These are phyloP conservation scores for Progne subis DNA, from an alignment of 2,113 vertebrate species.

Conservation along the genomic window DNA sequence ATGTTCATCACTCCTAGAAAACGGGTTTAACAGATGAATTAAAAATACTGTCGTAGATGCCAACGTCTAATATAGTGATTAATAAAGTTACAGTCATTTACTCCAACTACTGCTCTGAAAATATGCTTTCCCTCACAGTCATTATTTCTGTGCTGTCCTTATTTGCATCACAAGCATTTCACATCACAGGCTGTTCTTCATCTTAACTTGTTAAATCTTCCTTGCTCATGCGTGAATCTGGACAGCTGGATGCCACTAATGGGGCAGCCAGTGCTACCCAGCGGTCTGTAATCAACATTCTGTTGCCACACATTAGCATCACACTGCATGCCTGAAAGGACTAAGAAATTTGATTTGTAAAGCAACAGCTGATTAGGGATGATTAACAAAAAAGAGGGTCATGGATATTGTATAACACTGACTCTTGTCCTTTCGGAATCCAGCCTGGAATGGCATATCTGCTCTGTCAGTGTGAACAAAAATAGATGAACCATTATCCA, in stretches of 20 bases:
- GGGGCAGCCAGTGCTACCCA: conserved; percentile 16
- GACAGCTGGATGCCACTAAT: conserved; percentile 36
- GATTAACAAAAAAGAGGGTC: conserved; percentile 23
- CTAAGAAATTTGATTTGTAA: conserved; percentile 45
- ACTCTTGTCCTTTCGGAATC: background rate
- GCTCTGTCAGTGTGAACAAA: background rate
- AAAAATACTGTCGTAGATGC: background rate
- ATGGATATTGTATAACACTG: background rate
- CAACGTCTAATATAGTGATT: background rate
- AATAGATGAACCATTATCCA: background rate
- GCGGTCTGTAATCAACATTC: conserved; percentile 31
- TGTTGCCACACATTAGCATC: conserved; percentile 19
- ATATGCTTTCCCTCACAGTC: background rate
- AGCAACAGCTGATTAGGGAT: conserved; percentile 43
- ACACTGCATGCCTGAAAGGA: conserved; percentile 2
- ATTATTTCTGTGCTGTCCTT: conserved; percentile 28
- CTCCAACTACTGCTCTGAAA: background rate
- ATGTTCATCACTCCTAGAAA: background rate
- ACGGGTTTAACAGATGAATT: background rate
- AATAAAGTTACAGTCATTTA: background rate
- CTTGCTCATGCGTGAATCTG: conserved; percentile 24
- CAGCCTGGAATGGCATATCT: background rate
- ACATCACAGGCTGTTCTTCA: background rate
- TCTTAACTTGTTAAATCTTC: conserved; percentile 31
- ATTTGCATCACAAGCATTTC: conserved; percentile 34